Base-by-base conservation (phyloP, 2,888 invertebrate species). In the Eugnorisma glareosa region DNA sequence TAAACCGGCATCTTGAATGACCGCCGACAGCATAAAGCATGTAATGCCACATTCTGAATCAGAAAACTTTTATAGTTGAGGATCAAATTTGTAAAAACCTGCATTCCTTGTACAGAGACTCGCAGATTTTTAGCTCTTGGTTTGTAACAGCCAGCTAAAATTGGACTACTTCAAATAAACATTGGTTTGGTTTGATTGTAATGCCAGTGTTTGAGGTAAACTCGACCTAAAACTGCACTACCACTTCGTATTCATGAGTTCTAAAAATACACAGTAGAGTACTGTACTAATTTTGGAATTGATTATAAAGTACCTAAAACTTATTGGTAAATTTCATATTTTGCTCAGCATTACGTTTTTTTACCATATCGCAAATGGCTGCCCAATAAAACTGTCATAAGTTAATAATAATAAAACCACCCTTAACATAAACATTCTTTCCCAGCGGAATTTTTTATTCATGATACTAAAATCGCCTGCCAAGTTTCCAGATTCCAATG, bases 251-350 rank as follows among this genome's bases (percentile, higher is more conserved):
- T n/a, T 74, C 21, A 28, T 48, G 15, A 7, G 2, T 64, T 43
- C 21, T 64, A 64, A 35, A 28, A 75, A 45, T 75, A 54, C 24
- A 10, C 28, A 13, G 24, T 43, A 28, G 35, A 35, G 43, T 48
- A 40, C 31, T 37, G 64, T 43, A 43, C 54, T 54, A 37, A 75
- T 64, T 75, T 75, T 75, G 43, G 8, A 21, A 43, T 75, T 28
- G 5, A 28, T 28, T 5, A 35, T 11, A 21, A 43, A 75, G 40
- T 35, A n/a, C n/a, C n/a, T n/a, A 45, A 6, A 21, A 63, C n/a
- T 51, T 61, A 75, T n/a, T n/a, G 40, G 15, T 40, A 63, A 31
- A 18, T n/a, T 73, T n/a, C 37, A 48, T 35, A 13, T 40, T 51
- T 51, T 40, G 28, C 5, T 13, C 57, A 43, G 45, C 61, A 40